A percentile compares a stretch with the other conserved stretches of the same genome.
phyloP scores from a whole-genome alignment of 2,797 vertebrate species.

The Pantherophis alleghaniensis region DNA sequence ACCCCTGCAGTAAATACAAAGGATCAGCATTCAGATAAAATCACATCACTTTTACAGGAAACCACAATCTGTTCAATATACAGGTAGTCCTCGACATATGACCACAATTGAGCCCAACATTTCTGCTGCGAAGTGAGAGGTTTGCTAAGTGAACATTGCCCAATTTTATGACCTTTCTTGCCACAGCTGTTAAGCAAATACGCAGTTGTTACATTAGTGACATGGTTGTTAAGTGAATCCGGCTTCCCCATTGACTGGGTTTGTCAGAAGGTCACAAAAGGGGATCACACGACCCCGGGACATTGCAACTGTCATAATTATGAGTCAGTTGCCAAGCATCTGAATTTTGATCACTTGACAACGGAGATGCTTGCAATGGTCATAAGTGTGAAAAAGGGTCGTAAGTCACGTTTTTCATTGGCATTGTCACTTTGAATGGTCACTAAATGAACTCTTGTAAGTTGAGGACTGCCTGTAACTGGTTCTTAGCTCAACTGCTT shows the following conservation, averaged over 20 bases:
- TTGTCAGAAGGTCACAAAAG: neutral
- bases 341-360: neutral
- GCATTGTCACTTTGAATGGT: neutral
- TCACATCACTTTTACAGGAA: neutral
- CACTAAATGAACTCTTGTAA: too few relatives aligned
- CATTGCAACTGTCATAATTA: neutral
- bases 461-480: too few relatives aligned
- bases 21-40: neutral
- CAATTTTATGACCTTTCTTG: neutral
- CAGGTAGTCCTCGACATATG: rapidly evolving
- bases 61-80: neutral
- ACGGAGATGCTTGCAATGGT: neutral
- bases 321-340: neutral
- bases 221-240: neutral
- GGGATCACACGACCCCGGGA: too few relatives aligned
- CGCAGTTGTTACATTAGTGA: neutral
- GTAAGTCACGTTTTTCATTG: neutral
- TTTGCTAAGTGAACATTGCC: neutral
- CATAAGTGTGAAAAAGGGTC: neutral
- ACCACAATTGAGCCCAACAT: neutral
- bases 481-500: too few relatives aligned
- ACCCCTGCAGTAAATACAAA: neutral
- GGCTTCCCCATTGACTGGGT: neutral
- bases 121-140: neutral
- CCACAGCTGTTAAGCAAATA: neutral